Evolutionary conservation across 64 coral and sea anemone genomes (phyloP).

Genomic region (Anthopleura sola): DNA sequence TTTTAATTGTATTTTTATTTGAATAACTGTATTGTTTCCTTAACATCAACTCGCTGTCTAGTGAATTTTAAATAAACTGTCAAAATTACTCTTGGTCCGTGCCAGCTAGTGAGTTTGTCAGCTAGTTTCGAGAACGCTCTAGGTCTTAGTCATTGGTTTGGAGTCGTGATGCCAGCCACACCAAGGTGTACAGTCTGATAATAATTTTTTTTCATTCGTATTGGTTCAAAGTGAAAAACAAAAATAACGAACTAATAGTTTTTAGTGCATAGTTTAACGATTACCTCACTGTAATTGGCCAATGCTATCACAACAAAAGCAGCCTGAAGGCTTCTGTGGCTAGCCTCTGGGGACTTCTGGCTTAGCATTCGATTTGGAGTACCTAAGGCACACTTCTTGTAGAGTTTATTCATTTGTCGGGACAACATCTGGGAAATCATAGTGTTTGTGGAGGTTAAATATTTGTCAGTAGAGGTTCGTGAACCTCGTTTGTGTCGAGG

Average conservation of each 20-base stretch:
- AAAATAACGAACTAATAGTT: background rate
- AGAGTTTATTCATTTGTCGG: background rate
- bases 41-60: background rate
- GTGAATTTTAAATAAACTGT: background rate
- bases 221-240: background rate
- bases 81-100: background rate
- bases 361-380: background rate
- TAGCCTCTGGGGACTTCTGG: conserved; percentile 13
- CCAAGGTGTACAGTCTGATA: background rate
- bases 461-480: background rate
- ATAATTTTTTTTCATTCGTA: background rate
- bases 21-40: conserved; percentile 6
- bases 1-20: conserved; percentile 6
- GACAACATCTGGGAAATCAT: background rate
- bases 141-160: background rate
- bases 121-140: background rate
- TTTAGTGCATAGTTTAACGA: background rate
- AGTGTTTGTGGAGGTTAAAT: background rate
- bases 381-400: background rate
- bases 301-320: background rate
- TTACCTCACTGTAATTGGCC: conserved; percentile 15
- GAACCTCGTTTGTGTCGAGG: background rate
- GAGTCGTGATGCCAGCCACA: background rate
- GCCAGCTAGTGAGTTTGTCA: background rate
- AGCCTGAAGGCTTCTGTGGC: conserved; percentile 7